Conservation (phyloP, 1,140 invertebrate species). For the Chironomus tepperi region DNA sequence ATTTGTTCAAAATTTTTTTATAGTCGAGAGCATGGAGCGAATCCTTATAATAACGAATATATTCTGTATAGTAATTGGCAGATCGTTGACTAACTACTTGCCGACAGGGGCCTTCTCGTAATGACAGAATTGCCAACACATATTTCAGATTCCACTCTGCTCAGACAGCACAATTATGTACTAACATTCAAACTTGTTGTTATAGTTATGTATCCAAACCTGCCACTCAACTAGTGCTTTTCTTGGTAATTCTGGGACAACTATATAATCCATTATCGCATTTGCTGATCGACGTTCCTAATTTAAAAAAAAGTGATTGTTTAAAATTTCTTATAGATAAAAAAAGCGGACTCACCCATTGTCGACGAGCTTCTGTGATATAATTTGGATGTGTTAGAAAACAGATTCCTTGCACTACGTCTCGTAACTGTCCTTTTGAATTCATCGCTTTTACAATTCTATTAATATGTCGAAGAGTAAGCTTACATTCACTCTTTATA, state of each 20-base stretch:
- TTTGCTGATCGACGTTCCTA: slow-evolving; percentile 70
- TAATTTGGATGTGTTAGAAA: slow-evolving; percentile 63
- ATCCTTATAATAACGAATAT: no score
- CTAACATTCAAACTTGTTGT: slow-evolving; percentile 76
- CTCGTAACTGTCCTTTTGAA: slow-evolving; percentile 59
- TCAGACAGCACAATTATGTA: no score
- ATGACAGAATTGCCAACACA: no score
- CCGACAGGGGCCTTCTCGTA: slow-evolving; percentile 28
- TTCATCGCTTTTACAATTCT: slow-evolving; percentile 72
- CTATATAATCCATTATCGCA: slow-evolving; percentile 77
- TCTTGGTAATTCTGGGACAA: slow-evolving; percentile 68
- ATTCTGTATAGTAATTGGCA: no score
- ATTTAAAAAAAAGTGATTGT: background rate
- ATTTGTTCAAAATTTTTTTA: no score
- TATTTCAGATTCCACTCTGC: no score
- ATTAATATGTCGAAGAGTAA: slow-evolving; percentile 72
- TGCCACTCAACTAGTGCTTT: slow-evolving; percentile 85
- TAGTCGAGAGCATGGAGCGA: no score
- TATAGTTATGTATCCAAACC: slow-evolving; percentile 78
- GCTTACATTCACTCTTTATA: slow-evolving; percentile 64
- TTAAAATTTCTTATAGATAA: background rate
- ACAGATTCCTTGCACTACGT: slow-evolving; percentile 76
- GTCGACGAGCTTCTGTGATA: slow-evolving; percentile 60
- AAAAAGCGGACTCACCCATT: slow-evolving; percentile 47
- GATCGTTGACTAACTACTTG: background rate